Evolutionary conservation across 2,888 invertebrate genomes (phyloP), one percentile per base, ranked within the genome.

Genomic region (Gymnosoma rotundatum): DNA sequence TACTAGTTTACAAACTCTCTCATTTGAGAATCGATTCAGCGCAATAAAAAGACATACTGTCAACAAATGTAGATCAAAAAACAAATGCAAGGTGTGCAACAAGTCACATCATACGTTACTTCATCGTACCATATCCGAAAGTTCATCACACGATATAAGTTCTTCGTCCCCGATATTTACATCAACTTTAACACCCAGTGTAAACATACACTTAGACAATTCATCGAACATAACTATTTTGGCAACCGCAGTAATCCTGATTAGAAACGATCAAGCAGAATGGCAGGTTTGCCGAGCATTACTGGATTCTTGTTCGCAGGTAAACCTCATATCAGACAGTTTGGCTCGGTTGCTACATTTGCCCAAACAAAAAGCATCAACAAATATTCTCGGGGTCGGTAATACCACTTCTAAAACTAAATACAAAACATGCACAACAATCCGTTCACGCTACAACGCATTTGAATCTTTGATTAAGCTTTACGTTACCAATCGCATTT

Each of bases 301-400:
- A 4, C 25, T 83, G 50, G 79, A 80, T 20, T 85, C 85, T 12
- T 76, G 82, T 6, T 82, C 83, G 3, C 78, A 83, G 50, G 67
- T 83, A 14, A 83, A 86, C 67, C 48, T 82, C 14, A 78, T 82
- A 14, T 74, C 54, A 12, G 85, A 79, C 32, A 32, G 54, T n/a
- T 78, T 83, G 12, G 64, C 76, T 8, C n/a, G 42, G 16, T 14
- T 52, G 7, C 56, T 85, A 18, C 38, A 54, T 20, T 73, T 83
- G 9, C 50, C 36, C 5, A 74, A 58, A 48, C 56, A 14, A 21
- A 79, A 73, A 69, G 64, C 42, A n/a, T 70, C 42, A 36, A 48
- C 69, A 1, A 63, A 78, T 25, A 69, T 86, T 42, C 20, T 67
- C 36, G 78, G 81, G n/a, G 67, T 83, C 56, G 81, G 82, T 54